Evolutionary conservation across 1,140 invertebrate genomes (phyloP), one percentile per base, ranked within the genome.

Genomic region (Paramacrobiotus metropolitanus): DNA sequence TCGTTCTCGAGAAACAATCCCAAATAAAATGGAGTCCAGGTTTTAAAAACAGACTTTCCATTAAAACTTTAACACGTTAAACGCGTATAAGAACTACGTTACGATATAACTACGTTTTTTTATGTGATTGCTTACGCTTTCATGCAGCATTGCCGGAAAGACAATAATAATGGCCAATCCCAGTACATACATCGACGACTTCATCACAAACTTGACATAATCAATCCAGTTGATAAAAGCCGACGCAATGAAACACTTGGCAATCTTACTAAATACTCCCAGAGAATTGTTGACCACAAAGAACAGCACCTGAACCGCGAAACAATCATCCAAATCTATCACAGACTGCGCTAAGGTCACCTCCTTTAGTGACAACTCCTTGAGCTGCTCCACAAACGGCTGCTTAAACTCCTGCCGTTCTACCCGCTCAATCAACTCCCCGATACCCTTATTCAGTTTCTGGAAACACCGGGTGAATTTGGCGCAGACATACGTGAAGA

Each of bases 51-150:
- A n/a, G n/a, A n/a, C n/a, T n/a, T n/a, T n/a, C n/a, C n/a, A n/a
- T n/a, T n/a, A n/a, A n/a, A n/a, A n/a, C n/a, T n/a, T n/a, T n/a
- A n/a, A n/a, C n/a, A n/a, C n/a, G n/a, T n/a, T n/a, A n/a, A n/a
- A n/a, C n/a, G n/a, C n/a, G n/a, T n/a, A n/a, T n/a, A n/a, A n/a
- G n/a, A n/a, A n/a, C n/a, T n/a, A n/a, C n/a, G n/a, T n/a, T n/a
- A n/a, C n/a, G n/a, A n/a, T n/a, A n/a, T n/a, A n/a, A n/a, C n/a
- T n/a, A n/a, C n/a, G n/a, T n/a, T n/a, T n/a, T n/a, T n/a, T n/a
- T n/a, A n/a, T n/a, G n/a, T n/a, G n/a, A n/a, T n/a, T n/a, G n/a
- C 48, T 55, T 55, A 55, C 48, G 48, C 48, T 55, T 55, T 55
- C 48, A 28, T 55, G 48, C 4, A 55, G 24, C 4, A 55, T 55